phyloP scores from a whole-genome alignment of 2,888 invertebrate genomes.

The Conomelus anceps region DNA sequence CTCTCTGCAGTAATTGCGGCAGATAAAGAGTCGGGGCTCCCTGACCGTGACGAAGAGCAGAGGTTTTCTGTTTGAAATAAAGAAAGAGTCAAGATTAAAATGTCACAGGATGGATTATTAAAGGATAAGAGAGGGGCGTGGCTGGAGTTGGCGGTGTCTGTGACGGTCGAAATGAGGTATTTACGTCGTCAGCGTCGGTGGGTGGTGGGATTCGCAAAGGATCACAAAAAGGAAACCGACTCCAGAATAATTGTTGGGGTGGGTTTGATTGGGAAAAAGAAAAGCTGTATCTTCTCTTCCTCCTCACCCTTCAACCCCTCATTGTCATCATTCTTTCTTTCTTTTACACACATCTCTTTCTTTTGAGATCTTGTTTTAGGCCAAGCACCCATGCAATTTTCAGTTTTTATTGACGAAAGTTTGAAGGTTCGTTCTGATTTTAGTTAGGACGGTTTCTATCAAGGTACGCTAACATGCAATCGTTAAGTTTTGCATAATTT shows the following conservation, averaged over 20 bases:
- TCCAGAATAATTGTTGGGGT: too few relatives aligned
- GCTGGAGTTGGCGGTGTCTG: neutral
- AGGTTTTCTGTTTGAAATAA: neutral
- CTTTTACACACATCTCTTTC: neutral
- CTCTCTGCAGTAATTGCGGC: neutral
- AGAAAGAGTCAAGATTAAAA: neutral
- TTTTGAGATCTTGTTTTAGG: neutral
- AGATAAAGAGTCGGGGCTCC: neutral
- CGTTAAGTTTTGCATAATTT: too few relatives aligned
- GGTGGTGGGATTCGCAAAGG: neutral
- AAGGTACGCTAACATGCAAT: too few relatives aligned
- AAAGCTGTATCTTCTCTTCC: neutral
- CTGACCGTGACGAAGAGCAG: neutral
- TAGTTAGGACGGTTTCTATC: too few relatives aligned
- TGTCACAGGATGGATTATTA: neutral
- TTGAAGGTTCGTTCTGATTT: too few relatives aligned
- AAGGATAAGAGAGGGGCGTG: neutral
- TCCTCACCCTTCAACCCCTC: neutral
- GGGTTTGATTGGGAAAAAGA: neutral
- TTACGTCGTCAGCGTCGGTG: neutral
- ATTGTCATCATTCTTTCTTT: neutral
- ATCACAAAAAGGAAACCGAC: neutral
- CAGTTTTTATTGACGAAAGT: too few relatives aligned
- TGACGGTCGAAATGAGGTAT: neutral
- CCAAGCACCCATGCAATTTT: too few relatives aligned